Conservation (phyloP, 2,888 invertebrate species). For the Colletes collaris region DNA sequence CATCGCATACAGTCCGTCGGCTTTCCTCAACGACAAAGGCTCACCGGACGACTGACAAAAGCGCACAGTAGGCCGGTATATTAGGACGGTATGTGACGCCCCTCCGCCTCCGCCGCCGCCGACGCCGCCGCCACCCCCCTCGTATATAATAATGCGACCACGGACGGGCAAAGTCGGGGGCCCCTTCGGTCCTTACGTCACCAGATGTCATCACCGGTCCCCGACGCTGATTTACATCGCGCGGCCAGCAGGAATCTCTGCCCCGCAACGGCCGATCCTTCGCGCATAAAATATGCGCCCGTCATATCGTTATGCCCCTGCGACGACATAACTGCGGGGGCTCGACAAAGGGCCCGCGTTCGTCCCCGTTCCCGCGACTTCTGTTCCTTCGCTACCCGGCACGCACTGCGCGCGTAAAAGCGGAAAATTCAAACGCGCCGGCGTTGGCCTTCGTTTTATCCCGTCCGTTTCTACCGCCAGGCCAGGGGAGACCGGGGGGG, state of each 20-base stretch:
- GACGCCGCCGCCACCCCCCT: slow-evolving; percentile 22
- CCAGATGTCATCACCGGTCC: slow-evolving; percentile 75
- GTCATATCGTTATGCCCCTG: slow-evolving; percentile 79
- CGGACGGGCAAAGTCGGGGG: slow-evolving; percentile 42
- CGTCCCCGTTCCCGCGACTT: neutral
- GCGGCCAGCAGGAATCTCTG: slow-evolving; percentile 53
- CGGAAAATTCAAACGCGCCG: neutral
- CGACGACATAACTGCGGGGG: slow-evolving; percentile 60
- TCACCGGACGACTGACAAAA: slow-evolving; percentile 78
- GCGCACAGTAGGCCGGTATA: slow-evolving; percentile 78
- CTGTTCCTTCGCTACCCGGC: neutral
- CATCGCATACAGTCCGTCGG: slow-evolving; percentile 81
- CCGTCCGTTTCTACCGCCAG: too few relatives aligned
- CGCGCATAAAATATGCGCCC: slow-evolving; percentile 79
- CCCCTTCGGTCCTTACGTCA: slow-evolving; percentile 76
- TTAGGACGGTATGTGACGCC: slow-evolving; percentile 80
- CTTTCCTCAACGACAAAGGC: slow-evolving; percentile 78
- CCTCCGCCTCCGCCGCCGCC: slow-evolving; percentile 14
- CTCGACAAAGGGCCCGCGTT: slow-evolving; percentile 62
- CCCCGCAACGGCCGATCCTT: slow-evolving; percentile 56
- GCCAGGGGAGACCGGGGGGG: too few relatives aligned
- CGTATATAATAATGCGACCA: slow-evolving; percentile 75
- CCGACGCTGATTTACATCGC: slow-evolving; percentile 79
- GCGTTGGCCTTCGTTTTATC: too few relatives aligned
- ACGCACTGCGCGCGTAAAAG: neutral